These are phyloP conservation scores for Cataglyphis albicans DNA, from an alignment of 2,888 invertebrate genomes.

Conservation along the genomic window DNA sequence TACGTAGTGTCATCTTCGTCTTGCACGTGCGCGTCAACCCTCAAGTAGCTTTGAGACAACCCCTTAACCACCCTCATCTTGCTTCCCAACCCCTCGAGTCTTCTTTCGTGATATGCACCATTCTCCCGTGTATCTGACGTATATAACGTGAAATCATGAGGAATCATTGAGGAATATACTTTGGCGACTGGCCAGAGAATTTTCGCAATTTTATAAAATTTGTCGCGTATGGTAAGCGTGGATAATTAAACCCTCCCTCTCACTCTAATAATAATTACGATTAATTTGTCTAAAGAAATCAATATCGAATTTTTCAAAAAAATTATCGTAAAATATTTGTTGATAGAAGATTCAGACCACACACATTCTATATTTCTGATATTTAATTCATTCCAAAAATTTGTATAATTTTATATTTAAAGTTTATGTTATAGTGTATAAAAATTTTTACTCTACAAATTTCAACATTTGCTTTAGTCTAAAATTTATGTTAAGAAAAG, in stretches of 20 bases:
- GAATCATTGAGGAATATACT: conserved; percentile 16
- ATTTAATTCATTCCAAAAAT: neutral
- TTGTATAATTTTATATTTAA: neutral
- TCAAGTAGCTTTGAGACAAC: conserved; percentile 2
- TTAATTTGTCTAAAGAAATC: neutral
- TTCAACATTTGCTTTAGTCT: neutral
- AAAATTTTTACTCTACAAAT: neutral
- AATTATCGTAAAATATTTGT: neutral
- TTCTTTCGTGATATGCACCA: neutral
- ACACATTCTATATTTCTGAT: neutral
- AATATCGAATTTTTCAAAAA: neutral
- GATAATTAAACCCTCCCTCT: neutral
- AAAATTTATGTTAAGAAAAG: neutral
- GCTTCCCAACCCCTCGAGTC: conserved; percentile 19
- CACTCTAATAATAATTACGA: neutral
- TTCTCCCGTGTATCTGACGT: neutral
- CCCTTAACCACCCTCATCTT: conserved; percentile 34
- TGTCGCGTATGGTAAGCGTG: neutral
- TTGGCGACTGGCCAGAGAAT: neutral
- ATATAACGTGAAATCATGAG: neutral
- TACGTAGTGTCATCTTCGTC: conserved; percentile 45
- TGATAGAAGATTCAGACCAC: neutral
- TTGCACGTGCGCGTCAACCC: conserved; percentile 36
- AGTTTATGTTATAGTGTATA: neutral
- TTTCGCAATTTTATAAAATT: neutral